phyloP scores from a whole-genome alignment of 2,888 invertebrate genomes.

The Acanthosepion esculentum region DNA sequence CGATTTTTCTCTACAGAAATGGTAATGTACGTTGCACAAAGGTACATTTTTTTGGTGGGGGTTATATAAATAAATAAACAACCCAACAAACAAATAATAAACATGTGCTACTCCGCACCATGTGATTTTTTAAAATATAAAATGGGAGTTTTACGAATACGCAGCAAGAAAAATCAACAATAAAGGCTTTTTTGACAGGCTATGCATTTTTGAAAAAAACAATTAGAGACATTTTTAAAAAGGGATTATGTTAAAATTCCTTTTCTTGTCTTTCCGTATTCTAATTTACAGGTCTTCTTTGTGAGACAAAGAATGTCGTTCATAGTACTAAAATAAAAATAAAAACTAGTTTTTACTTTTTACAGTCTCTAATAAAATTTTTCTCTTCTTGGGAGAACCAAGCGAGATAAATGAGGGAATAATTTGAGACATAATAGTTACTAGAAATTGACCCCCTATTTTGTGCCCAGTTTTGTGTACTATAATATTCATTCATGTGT shows the following conservation, averaged over 20 bases:
- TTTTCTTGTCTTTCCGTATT: no score
- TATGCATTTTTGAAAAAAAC: no score
- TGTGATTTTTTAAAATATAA: not conserved
- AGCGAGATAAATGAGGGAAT: not conserved
- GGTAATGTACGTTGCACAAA: not conserved
- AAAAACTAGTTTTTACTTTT: no score
- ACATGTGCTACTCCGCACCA: not conserved
- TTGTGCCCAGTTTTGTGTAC: not conserved
- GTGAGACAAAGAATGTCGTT: not conserved
- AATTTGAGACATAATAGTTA: not conserved
- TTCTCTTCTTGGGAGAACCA: no score
- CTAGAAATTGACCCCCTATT: not conserved
- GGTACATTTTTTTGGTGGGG: not conserved
- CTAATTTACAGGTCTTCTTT: not conserved
- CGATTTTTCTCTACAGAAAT: not conserved
- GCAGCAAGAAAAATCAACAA: no score
- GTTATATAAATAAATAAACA: not conserved
- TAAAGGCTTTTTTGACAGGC: no score
- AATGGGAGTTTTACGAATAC: not conserved
- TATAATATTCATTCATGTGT: not conserved
- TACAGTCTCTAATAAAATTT: no score
- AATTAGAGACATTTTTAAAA: no score
- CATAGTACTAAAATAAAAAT: not conserved
- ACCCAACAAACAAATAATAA: not conserved
- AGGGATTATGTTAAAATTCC: no score